A percentile compares a stretch with the other conserved stretches of the same genome.
Evolutionary conservation across 2,113 vertebrate species (phyloP).

Genomic region (Prolemur simus): DNA sequence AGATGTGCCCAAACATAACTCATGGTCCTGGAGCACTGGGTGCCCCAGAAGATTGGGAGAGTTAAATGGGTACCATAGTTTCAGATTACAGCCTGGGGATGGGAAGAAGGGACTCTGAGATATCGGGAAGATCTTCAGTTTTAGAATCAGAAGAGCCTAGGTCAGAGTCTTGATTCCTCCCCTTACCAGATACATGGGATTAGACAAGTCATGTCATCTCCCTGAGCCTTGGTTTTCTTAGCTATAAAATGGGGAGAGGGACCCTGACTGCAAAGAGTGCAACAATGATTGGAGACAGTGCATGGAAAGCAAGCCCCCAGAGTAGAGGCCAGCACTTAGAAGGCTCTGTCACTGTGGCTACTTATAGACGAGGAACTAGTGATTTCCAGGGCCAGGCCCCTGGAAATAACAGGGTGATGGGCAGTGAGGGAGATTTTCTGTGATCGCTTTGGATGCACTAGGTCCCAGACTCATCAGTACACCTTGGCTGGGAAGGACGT

Average conservation of each 20-base stretch:
- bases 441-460: neutral
- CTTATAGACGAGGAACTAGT: neutral
- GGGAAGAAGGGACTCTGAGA: neutral
- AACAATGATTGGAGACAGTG: neutral
- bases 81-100: neutral
- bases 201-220: neutral
- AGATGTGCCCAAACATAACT: neutral
- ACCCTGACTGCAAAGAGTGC: neutral
- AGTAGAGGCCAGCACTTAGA: rapidly evolving
- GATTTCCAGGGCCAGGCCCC: rapidly evolving
- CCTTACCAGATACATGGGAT: neutral
- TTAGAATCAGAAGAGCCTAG: neutral
- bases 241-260: neutral
- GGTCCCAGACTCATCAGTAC: neutral
- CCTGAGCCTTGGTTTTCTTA: neutral
- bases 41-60: neutral
- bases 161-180: neutral
- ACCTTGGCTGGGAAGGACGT: neutral
- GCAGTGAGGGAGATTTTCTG: neutral
- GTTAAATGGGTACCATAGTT: neutral
- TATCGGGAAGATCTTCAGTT: neutral
- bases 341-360: neutral
- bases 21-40: neutral
- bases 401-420: neutral
- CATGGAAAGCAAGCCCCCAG: neutral